A percentile compares a stretch with the other conserved stretches of the same genome.
phyloP scores from a whole-genome alignment of 2,797 vertebrate species.

The Phalloptychus januarius region DNA sequence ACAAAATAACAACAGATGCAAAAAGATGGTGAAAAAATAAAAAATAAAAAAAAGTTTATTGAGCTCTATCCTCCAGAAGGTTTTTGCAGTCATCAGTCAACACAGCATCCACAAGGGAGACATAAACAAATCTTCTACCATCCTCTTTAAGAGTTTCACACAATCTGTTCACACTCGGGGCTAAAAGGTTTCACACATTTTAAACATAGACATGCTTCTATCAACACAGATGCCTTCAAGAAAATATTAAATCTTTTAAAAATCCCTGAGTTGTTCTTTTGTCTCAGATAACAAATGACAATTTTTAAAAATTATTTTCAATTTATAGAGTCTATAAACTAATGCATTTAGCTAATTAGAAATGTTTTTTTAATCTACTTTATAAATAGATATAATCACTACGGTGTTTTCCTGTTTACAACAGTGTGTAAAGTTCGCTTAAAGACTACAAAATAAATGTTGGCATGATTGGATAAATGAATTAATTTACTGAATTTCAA shows the following conservation, averaged over 20 bases:
- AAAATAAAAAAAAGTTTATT: slow-evolving; percentile 2
- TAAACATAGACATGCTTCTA: slow-evolving; percentile 41
- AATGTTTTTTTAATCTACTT: neutral
- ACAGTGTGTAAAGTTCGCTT: slow-evolving; percentile 22
- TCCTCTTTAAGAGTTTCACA: slow-evolving; percentile 26
- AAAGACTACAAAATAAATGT: slow-evolving; percentile 34
- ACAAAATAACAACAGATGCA: slow-evolving; percentile 23
- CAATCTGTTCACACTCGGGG: slow-evolving; percentile 18
- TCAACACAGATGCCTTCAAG: slow-evolving; percentile 24
- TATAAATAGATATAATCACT: slow-evolving; percentile 30
- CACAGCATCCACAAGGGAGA: slow-evolving; percentile 45
- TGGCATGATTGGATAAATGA: slow-evolving; percentile 59
- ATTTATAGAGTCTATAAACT: neutral
- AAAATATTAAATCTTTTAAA: slow-evolving; percentile 23
- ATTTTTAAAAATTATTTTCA: neutral
- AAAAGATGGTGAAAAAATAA: slow-evolving; percentile 2
- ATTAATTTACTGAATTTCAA: slow-evolving; percentile 71
- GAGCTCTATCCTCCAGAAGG: slow-evolving; percentile 30
- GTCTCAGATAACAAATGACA: neutral
- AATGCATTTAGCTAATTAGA: neutral
- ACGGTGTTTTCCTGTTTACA: neutral
- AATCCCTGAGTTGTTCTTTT: neutral
- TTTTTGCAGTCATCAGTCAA: slow-evolving; percentile 38
- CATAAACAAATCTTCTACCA: slow-evolving; percentile 35
- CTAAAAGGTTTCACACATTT: slow-evolving; percentile 42